phyloP scores from a whole-genome alignment of 2,797 vertebrate species.

The Bradypus variegatus region DNA sequence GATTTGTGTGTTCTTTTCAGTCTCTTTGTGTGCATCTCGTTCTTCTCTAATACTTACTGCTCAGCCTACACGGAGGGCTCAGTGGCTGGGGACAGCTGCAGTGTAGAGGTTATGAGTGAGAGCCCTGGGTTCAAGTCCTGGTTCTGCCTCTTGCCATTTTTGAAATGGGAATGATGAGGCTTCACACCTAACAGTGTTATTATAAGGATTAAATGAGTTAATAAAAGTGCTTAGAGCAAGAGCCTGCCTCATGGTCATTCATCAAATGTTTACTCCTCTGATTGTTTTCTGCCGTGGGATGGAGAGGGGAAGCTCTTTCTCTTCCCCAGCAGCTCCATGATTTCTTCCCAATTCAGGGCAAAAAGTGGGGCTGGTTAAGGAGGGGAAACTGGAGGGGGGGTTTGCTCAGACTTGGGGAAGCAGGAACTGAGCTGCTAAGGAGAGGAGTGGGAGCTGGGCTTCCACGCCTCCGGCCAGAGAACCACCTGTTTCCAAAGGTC shows the following conservation, averaged over 20 bases:
- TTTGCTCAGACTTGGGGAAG: not conserved
- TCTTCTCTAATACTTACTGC: not conserved
- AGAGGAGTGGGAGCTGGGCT: not conserved
- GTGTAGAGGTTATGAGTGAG: not conserved
- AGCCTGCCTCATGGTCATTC: not conserved
- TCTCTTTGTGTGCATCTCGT: not conserved
- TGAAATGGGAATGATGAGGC: too few relatives aligned
- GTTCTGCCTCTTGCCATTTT: not conserved
- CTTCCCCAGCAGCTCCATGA: not conserved
- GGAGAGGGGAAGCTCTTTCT: not conserved
- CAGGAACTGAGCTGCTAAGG: not conserved
- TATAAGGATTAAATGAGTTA: not conserved
- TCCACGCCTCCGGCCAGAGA: not conserved
- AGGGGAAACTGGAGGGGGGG: not conserved
- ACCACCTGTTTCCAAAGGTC: not conserved
- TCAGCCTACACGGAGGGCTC: not conserved
- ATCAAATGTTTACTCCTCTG: not conserved
- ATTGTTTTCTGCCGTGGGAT: not conserved
- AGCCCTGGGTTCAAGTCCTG: not conserved
- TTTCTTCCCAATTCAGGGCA: not conserved
- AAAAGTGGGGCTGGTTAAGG: not conserved
- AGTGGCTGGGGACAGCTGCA: not conserved
- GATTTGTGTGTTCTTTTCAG: not conserved
- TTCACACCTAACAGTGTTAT: not conserved
- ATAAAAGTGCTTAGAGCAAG: not conserved